phyloP scores from a whole-genome alignment of 2,888 invertebrate species.

The Lasioglossum malachurum region DNA sequence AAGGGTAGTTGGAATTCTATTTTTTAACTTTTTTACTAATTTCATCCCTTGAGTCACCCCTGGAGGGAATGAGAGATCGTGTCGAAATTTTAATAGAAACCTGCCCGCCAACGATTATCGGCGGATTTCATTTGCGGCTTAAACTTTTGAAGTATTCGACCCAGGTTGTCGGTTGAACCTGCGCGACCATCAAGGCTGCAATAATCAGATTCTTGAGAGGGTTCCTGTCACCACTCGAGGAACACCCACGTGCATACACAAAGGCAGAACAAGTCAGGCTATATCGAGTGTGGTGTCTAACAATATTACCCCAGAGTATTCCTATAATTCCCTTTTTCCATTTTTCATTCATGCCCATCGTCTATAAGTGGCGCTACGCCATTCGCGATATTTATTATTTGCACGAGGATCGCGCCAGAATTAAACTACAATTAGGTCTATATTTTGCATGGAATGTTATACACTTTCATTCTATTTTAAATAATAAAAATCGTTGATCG shows the following conservation, averaged over 20 bases:
- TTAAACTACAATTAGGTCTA: too few relatives aligned
- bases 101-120: constrained; percentile 41
- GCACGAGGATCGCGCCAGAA: not conserved
- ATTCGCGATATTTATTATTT: not conserved
- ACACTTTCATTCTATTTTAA: not conserved
- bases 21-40: not conserved
- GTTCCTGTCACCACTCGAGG: constrained; percentile 55
- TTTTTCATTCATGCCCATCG: not conserved
- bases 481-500: too few relatives aligned
- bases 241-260: constrained; percentile 42
- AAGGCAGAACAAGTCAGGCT: constrained; percentile 13
- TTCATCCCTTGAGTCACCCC: fast-evolving
- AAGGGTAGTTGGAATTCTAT: not conserved
- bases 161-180: constrained; percentile 58
- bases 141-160: constrained; percentile 77
- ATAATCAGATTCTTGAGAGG: constrained; percentile 81
- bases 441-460: not conserved
- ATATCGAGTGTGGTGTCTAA: constrained; percentile 22
- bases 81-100: constrained; percentile 76
- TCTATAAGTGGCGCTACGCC: not conserved
- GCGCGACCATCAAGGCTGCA: constrained; percentile 76
- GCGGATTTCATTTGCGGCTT: constrained; percentile 57
- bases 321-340: not conserved
- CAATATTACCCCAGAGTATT: constrained; percentile 19
- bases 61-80: not conserved